Evolutionary conservation across 2,888 invertebrate genomes (phyloP).

Genomic region (Eilema sororculum): DNA sequence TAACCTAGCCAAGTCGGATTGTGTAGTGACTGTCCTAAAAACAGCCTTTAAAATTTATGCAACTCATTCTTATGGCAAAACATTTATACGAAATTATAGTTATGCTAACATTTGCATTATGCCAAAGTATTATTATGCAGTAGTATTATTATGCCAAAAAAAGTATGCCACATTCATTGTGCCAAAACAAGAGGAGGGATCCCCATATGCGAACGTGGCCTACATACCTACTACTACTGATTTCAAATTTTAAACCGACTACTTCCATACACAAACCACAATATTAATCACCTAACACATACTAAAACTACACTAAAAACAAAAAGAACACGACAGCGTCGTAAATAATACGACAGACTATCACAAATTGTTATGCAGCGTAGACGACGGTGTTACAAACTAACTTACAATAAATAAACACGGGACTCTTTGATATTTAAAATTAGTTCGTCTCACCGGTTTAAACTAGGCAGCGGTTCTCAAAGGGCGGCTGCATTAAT

Average conservation of each 20-base stretch:
- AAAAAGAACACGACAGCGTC: background rate
- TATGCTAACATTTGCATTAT: too few relatives aligned
- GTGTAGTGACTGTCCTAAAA: too few relatives aligned
- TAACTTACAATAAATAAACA: slow-evolving; percentile 54
- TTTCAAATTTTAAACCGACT: background rate
- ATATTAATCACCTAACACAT: background rate
- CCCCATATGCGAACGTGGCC: too few relatives aligned
- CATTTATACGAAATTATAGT: too few relatives aligned
- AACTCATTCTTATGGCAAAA: too few relatives aligned
- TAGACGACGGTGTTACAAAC: slow-evolving; percentile 46
- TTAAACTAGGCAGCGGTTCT: slow-evolving; percentile 58
- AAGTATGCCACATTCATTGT: too few relatives aligned
- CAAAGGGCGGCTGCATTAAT: slow-evolving; percentile 41
- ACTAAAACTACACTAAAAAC: background rate
- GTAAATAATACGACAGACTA: slow-evolving; percentile 5
- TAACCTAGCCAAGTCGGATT: too few relatives aligned
- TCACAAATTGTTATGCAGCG: slow-evolving; percentile 40
- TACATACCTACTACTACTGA: background rate
- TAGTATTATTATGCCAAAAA: too few relatives aligned
- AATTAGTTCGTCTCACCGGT: slow-evolving; percentile 66
- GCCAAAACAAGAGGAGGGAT: too few relatives aligned
- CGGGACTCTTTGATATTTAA: slow-evolving; percentile 69
- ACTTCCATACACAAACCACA: background rate
- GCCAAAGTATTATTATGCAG: too few relatives aligned
- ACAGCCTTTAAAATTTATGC: too few relatives aligned